phyloP scores from a whole-genome alignment of 2,888 invertebrate species.

The Conops quadrifasciatus region DNA sequence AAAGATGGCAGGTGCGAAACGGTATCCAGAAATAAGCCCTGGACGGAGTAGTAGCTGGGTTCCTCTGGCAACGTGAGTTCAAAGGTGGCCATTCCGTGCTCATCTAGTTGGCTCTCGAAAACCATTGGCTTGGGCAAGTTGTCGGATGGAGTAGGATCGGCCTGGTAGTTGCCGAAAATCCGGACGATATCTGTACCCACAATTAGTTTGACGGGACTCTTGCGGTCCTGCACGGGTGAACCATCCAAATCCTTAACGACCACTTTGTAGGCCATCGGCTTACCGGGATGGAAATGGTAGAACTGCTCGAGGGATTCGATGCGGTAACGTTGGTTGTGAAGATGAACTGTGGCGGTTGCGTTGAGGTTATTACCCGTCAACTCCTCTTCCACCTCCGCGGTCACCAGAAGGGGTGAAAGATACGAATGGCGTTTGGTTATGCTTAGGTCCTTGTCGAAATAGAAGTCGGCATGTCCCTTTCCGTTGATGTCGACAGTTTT shows the following conservation, averaged over 20 bases:
- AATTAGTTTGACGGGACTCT: slow-evolving; percentile 67
- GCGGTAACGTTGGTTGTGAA: slow-evolving; percentile 79
- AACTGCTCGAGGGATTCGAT: slow-evolving; percentile 82
- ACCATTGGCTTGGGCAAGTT: slow-evolving; percentile 56
- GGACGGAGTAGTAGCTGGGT: slow-evolving; percentile 43
- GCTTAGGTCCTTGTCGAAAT: slow-evolving; percentile 73
- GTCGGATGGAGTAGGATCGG: not conserved
- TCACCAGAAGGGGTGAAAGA: slow-evolving; percentile 66
- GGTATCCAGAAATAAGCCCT: slow-evolving; percentile 47
- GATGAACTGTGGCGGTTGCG: slow-evolving; percentile 74
- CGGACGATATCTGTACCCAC: slow-evolving; percentile 42
- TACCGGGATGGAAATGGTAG: slow-evolving; percentile 86
- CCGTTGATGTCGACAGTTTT: slow-evolving; percentile 76
- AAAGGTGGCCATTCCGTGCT: slow-evolving; percentile 72
- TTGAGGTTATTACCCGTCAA: slow-evolving; percentile 83
- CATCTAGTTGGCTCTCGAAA: slow-evolving; percentile 65
- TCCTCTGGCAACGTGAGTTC: slow-evolving; percentile 68
- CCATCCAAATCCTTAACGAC: slow-evolving; percentile 77
- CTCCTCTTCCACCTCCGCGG: slow-evolving; percentile 90
- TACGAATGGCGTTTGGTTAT: slow-evolving; percentile 28
- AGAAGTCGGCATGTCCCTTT: slow-evolving; percentile 75
- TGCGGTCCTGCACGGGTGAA: slow-evolving; percentile 70
- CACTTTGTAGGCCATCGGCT: slow-evolving; percentile 82
- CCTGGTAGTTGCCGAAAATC: not conserved
- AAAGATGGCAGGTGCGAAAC: slow-evolving; percentile 48